These are phyloP conservation scores for Macrosiphum euphorbiae DNA, from an alignment of 2,888 invertebrate species.

Conservation along the genomic window DNA sequence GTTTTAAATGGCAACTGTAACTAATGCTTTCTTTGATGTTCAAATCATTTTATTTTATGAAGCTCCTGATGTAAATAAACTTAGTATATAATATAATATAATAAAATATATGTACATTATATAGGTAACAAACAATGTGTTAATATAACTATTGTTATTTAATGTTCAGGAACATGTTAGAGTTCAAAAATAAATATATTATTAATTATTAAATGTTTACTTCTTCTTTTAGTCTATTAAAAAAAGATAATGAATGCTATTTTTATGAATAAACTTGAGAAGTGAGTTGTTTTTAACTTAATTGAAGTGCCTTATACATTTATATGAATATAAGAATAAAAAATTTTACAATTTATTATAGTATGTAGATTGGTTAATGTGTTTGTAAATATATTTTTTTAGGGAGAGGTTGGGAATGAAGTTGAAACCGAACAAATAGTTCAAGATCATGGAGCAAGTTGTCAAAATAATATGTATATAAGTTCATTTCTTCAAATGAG, in stretches of 20 bases:
- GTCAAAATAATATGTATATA: conserved; percentile 79
- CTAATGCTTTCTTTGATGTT: not conserved
- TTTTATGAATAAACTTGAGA: not conserved
- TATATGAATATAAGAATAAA: not conserved
- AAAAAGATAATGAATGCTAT: not conserved
- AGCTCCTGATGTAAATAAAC: not conserved
- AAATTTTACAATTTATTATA: not conserved
- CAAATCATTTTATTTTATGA: not conserved
- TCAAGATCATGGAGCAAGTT: conserved; percentile 86
- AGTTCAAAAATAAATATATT: not conserved
- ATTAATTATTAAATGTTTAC: not conserved
- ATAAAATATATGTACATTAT: not conserved
- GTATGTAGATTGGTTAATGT: not conserved
- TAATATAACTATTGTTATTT: not conserved
- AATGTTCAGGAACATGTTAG: not conserved
- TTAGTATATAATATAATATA: not conserved
- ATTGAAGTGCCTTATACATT: not conserved
- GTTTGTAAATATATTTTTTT: not conserved
- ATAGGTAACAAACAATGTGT: not conserved
- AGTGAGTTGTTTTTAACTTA: not conserved
- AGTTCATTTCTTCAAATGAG: conserved; percentile 97
- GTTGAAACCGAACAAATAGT: conserved; percentile 98
- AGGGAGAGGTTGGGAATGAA: conserved; percentile 98
- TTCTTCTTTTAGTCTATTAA: not conserved
- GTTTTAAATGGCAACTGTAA: not conserved